A percentile compares a stretch with the other conserved stretches of the same genome.
phyloP scores from a whole-genome alignment of 1,140 invertebrate species.

The Pseudomyrmex dendroicus region DNA sequence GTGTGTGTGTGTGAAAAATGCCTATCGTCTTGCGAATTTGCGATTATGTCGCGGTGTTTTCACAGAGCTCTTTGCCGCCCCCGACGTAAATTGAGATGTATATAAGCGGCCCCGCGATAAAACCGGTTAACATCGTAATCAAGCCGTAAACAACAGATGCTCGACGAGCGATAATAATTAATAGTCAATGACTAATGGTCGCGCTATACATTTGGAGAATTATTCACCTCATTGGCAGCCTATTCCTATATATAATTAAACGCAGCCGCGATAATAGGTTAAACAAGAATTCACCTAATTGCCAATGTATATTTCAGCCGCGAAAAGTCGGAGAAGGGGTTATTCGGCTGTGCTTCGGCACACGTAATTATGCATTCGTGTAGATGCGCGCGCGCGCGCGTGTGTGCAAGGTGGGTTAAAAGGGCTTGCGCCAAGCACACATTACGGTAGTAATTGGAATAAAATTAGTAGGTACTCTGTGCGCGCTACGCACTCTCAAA shows the following conservation, averaged over 20 bases:
- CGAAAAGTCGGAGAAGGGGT: constrained; percentile 4
- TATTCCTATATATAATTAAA: constrained; percentile 54
- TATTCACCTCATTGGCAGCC: constrained; percentile 56
- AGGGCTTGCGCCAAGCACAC: too few species aligned
- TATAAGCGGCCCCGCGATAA: constrained; percentile 36
- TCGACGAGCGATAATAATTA: constrained; percentile 55
- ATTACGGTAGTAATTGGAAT: too few species aligned
- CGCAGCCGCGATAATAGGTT: constrained; percentile 46
- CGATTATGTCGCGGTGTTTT: constrained; percentile 4
- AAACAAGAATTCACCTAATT: constrained; percentile 57
- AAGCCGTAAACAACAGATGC: constrained; percentile 56
- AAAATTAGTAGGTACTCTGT: too few species aligned
- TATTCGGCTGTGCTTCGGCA: not conserved
- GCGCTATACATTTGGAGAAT: constrained; percentile 48
- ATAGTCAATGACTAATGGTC: constrained; percentile 54
- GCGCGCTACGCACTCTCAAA: not conserved
- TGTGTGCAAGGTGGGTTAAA: too few species aligned
- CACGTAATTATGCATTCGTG: not conserved
- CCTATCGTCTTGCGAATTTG: constrained; percentile 3
- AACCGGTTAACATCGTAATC: constrained; percentile 49
- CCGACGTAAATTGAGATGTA: constrained; percentile 29
- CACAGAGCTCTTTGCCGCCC: not conserved
- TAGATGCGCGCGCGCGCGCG: too few species aligned
- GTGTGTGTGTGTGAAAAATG: not conserved
- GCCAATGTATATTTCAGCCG: constrained; percentile 42